Evolutionary conservation across 1,140 invertebrate genomes (phyloP).

Genomic region (Drosophila hydei): DNA sequence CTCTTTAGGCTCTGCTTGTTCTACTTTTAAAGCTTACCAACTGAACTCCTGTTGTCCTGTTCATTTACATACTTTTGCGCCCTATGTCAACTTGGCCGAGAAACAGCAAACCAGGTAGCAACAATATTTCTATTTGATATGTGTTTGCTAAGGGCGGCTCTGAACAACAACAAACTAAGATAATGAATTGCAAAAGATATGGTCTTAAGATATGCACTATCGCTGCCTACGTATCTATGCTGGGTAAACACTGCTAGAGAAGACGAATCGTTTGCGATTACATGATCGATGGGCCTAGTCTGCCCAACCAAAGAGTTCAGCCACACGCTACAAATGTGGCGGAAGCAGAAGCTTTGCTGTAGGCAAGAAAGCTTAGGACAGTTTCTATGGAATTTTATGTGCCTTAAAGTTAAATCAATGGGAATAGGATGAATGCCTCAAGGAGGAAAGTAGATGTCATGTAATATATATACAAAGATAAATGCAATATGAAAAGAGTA

Average conservation of each 20-base stretch:
- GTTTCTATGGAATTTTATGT: too few relatives aligned
- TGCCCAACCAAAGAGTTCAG: background rate
- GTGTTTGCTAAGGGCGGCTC: constrained; percentile 7
- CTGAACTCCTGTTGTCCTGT: background rate
- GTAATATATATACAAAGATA: too few relatives aligned
- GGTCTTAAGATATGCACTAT: constrained; percentile 20
- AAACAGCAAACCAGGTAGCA: constrained; percentile 37
- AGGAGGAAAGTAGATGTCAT: too few relatives aligned
- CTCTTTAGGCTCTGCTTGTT: constrained; percentile 60
- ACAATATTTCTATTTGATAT: constrained; percentile 13
- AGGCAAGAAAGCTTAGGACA: background rate
- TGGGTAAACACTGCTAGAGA: background rate
- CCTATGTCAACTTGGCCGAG: constrained; percentile 9
- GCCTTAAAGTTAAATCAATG: too few relatives aligned
- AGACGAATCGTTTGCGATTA: constrained; percentile 3
- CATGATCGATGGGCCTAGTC: constrained; percentile 31
- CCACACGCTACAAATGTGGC: background rate
- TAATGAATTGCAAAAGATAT: constrained; percentile 72
- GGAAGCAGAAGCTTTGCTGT: background rate
- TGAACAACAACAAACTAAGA: constrained; percentile 48
- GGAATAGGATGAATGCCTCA: too few relatives aligned
- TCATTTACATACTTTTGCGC: constrained; percentile 19
- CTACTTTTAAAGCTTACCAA: constrained; percentile 63
- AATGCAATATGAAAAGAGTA: too few relatives aligned
- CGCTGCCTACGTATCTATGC: constrained; percentile 16